A percentile compares a stretch with the other conserved stretches of the same genome.
These are phyloP conservation scores for Salticus scenicus DNA, from an alignment of 2,888 invertebrate species.

Conservation along the genomic window DNA sequence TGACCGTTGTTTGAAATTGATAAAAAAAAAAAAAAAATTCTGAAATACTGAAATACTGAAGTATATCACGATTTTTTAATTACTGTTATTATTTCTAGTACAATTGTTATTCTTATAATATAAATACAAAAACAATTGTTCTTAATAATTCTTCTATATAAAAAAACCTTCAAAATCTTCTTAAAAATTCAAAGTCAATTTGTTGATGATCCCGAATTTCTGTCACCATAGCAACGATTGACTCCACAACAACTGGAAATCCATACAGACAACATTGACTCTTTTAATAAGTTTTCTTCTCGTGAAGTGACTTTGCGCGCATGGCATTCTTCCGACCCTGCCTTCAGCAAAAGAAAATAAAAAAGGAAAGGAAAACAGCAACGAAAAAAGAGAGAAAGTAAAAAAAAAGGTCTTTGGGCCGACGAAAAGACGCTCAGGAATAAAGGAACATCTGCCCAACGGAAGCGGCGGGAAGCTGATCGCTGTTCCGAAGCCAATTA, in stretches of 20 bases:
- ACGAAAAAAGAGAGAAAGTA: too few relatives aligned
- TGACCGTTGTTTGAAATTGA: too few relatives aligned
- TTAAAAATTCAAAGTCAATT: too few relatives aligned
- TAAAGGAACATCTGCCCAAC: constrained; percentile 46
- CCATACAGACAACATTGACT: constrained; percentile 16
- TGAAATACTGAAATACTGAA: too few relatives aligned
- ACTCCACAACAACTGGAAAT: constrained; percentile 26
- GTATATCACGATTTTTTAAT: too few relatives aligned
- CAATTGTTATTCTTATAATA: too few relatives aligned
- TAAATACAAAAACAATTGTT: too few relatives aligned
- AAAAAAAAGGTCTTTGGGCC: background rate
- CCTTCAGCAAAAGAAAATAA: background rate
- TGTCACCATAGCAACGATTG: constrained; percentile 43
- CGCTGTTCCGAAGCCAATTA: constrained; percentile 3
- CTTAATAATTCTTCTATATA: too few relatives aligned
- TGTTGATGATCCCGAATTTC: background rate
- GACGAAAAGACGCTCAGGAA: constrained; percentile 5
- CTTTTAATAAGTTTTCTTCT: constrained; percentile 49
- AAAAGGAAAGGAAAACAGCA: too few relatives aligned
- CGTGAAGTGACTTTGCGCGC: background rate
- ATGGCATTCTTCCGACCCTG: background rate
- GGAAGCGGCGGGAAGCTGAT: constrained; percentile 25
- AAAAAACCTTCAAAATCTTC: too few relatives aligned
- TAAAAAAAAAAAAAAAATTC: too few relatives aligned
- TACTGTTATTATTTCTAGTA: too few relatives aligned